Evolutionary conservation across 2,888 invertebrate genomes (phyloP).

Genomic region (Anoncus sp.): DNA sequence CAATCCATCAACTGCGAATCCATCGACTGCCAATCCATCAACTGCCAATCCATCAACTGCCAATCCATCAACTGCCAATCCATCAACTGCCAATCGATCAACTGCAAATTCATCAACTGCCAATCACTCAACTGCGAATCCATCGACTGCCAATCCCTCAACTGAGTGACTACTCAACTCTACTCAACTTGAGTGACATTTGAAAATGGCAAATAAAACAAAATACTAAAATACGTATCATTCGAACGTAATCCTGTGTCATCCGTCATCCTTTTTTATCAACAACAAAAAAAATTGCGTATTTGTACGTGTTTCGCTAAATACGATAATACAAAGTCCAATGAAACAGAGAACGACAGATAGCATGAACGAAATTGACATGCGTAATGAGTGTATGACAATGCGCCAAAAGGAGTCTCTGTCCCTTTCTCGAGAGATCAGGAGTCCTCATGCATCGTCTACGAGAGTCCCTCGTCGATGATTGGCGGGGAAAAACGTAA

Average conservation of each 20-base stretch:
- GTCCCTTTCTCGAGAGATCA: constrained; percentile 67
- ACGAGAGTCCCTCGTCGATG: constrained; percentile 2
- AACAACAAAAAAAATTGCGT: neutral
- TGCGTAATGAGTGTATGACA: constrained; percentile 75
- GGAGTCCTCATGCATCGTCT: constrained; percentile 59
- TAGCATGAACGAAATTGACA: constrained; percentile 55
- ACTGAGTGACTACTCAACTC: too few relatives aligned
- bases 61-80: too few relatives aligned
- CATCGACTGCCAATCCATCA: too few relatives aligned
- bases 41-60: too few relatives aligned
- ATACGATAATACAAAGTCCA: neutral
- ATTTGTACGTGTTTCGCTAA: neutral
- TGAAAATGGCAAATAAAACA: neutral
- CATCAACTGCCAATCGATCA: too few relatives aligned
- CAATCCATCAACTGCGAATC: too few relatives aligned
- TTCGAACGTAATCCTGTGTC: too few relatives aligned
- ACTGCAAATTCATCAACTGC: too few relatives aligned
- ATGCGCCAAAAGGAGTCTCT: constrained; percentile 71
- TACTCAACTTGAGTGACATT: too few relatives aligned
- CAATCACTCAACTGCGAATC: too few relatives aligned
- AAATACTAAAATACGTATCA: neutral
- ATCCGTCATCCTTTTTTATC: neutral
- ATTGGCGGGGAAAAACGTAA: neutral
- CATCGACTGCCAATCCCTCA: too few relatives aligned
- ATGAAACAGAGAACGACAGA: neutral